Percentiles rank a stretch among this genome's conserved stretches.
phyloP scores from a whole-genome alignment of 2,888 invertebrate genomes.

The Tuta absoluta region DNA sequence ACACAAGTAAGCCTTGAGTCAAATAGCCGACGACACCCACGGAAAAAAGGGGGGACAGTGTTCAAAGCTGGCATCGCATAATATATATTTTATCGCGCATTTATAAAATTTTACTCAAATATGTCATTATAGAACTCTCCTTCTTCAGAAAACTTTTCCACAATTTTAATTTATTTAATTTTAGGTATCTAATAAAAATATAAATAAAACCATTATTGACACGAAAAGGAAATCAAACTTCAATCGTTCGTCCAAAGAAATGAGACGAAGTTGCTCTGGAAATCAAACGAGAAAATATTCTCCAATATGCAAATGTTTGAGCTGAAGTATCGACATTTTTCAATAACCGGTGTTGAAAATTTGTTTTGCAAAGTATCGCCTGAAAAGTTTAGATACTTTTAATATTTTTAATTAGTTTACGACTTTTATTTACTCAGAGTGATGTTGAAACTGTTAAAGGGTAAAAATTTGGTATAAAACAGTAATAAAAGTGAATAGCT shows the following conservation, averaged over 20 bases:
- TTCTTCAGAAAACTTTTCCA: no score
- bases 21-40: no score
- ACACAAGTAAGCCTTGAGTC: no score
- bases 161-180: no score
- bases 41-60: no score
- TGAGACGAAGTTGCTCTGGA: not conserved
- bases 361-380: not conserved
- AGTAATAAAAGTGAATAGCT: no score
- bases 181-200: not conserved
- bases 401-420: not conserved
- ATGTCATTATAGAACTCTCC: no score
- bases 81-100: no score
- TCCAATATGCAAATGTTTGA: constrained; percentile 11
- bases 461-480: no score
- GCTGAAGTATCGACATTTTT: constrained; percentile 11
- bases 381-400: not conserved
- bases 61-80: no score
- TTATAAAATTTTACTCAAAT: no score
- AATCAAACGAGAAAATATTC: constrained; percentile 1
- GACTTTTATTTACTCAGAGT: not conserved
- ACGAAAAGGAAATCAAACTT: not conserved
- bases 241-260: not conserved
- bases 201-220: no score
- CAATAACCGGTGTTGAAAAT: constrained; percentile 12
- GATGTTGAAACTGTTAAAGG: not conserved